phyloP scores from a whole-genome alignment of 1,140 invertebrate genomes.

The Lasaia peninsularis region DNA sequence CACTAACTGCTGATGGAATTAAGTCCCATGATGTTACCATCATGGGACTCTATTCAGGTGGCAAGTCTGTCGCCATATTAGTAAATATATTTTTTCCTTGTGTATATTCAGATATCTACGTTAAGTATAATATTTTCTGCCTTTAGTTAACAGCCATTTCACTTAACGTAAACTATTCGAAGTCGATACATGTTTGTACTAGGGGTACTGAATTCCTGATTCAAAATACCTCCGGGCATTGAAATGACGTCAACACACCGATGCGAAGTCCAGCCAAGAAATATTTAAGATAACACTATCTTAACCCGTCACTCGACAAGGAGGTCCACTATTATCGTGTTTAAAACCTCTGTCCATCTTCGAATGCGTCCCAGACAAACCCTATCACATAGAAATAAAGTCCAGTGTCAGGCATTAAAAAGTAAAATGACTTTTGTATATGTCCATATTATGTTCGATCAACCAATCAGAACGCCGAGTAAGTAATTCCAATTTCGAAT shows the following conservation, averaged over 20 bases:
- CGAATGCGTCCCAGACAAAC: conserved; percentile 12
- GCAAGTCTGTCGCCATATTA: too few relatives aligned
- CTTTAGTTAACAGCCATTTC: too few relatives aligned
- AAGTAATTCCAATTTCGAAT: conserved; percentile 37
- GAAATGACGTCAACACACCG: conserved; percentile 19
- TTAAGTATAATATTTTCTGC: too few relatives aligned
- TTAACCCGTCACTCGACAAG: conserved; percentile 46
- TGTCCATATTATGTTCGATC: conserved; percentile 15
- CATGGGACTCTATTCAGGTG: too few relatives aligned
- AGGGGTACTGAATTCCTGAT: neutral
- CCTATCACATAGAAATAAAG: conserved; percentile 29
- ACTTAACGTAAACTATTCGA: too few relatives aligned
- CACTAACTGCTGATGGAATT: too few relatives aligned
- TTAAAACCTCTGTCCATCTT: conserved; percentile 17
- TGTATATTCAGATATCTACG: too few relatives aligned
- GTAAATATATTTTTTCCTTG: too few relatives aligned
- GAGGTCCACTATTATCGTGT: conserved; percentile 36
- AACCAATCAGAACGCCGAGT: conserved; percentile 43
- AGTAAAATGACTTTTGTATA: conserved; percentile 24
- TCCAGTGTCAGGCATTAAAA: conserved; percentile 20
- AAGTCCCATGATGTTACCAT: too few relatives aligned
- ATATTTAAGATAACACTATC: conserved; percentile 65
- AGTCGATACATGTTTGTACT: too few relatives aligned
- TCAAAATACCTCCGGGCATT: conserved; percentile 18
- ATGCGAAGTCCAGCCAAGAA: conserved; percentile 36